A percentile compares a stretch with the other conserved stretches of the same genome.
phyloP scores from a whole-genome alignment of 2,113 vertebrate species.

The Pteronura brasiliensis region DNA sequence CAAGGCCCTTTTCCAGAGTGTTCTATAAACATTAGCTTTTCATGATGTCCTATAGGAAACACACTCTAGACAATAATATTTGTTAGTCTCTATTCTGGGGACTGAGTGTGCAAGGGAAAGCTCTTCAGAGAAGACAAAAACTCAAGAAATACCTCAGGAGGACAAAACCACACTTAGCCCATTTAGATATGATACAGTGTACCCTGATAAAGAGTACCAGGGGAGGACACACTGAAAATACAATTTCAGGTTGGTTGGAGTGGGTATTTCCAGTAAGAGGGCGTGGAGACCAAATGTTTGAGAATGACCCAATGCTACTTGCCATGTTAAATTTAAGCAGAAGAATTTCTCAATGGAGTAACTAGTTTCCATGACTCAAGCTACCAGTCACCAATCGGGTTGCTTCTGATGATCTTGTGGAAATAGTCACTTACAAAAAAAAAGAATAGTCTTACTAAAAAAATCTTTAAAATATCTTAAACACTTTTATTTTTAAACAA shows the following conservation, averaged over 20 bases:
- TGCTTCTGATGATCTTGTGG: neutral
- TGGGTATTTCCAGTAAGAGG: neutral
- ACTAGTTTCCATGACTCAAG: neutral
- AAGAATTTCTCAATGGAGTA: neutral
- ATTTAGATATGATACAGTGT: neutral
- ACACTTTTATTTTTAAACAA: neutral
- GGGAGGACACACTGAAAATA: neutral
- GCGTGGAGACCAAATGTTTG: neutral
- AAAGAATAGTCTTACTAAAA: neutral
- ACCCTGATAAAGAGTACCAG: neutral
- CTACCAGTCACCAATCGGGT: no score
- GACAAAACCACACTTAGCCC: neutral
- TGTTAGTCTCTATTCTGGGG: neutral
- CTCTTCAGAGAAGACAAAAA: neutral
- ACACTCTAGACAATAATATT: neutral
- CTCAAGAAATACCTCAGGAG: neutral
- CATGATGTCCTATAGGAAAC: neutral
- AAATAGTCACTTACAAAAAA: neutral
- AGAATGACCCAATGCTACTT: neutral
- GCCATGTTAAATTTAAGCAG: neutral
- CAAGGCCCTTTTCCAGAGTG: neutral
- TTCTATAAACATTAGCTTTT: slow-evolving; percentile 26
- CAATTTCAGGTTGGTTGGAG: neutral
- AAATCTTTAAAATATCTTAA: neutral
- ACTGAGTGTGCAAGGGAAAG: neutral